Conservation (phyloP, 1,140 invertebrate genomes). For the Marisa cornuarietis region DNA sequence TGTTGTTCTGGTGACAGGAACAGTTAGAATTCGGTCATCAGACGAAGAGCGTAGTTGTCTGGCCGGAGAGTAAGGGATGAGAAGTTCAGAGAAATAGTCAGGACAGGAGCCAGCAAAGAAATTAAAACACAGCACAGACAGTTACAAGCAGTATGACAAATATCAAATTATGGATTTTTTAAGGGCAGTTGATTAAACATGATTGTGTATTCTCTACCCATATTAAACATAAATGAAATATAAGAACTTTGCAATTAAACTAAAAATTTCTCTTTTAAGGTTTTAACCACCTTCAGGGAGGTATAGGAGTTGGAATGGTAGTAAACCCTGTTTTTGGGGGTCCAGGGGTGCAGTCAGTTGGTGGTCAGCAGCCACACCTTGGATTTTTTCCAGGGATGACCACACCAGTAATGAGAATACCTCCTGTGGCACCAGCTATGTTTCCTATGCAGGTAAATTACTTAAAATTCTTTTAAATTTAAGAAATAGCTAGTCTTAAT, state of each 20-base stretch:
- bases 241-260: not conserved
- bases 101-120: too few relatives aligned
- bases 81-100: too few relatives aligned
- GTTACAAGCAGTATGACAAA: too few relatives aligned
- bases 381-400: constrained; percentile 10
- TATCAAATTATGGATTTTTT: not conserved
- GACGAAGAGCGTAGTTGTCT: too few relatives aligned
- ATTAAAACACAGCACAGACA: too few relatives aligned
- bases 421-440: constrained; percentile 7
- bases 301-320: constrained; percentile 10
- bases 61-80: too few relatives aligned
- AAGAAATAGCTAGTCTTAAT: not conserved
- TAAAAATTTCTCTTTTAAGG: not conserved
- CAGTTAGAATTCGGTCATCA: too few relatives aligned
- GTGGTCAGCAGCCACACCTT: not conserved
- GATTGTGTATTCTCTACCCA: not conserved
- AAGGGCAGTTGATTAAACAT: too few relatives aligned
- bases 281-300: not conserved
- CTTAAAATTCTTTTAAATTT: not conserved
- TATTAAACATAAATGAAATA: not conserved
- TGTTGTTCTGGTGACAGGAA: too few relatives aligned
- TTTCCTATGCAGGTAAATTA: constrained; percentile 16
- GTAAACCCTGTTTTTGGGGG: constrained; percentile 12
- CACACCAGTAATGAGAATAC: constrained; percentile 12
- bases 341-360: not conserved